Percentiles rank a stretch among this genome's conserved stretches.
phyloP scores from a whole-genome alignment of 2,888 invertebrate genomes.

The Brenthis daphne region DNA sequence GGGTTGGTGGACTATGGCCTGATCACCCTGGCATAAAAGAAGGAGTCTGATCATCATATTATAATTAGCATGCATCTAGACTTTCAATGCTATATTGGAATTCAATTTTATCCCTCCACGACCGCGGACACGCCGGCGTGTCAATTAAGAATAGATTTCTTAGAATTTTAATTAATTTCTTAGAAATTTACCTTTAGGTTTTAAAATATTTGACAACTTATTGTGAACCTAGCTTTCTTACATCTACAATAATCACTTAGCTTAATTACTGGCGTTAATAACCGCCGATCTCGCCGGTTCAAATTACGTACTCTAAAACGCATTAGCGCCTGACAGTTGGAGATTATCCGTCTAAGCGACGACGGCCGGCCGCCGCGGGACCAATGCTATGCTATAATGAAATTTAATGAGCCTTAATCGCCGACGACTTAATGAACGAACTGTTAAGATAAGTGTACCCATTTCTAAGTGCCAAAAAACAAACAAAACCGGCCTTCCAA shows the following conservation, averaged over 20 bases:
- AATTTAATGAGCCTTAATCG: slow-evolving; percentile 81
- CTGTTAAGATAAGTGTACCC: slow-evolving; percentile 71
- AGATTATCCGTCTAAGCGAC: slow-evolving; percentile 81
- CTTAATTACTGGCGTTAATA: slow-evolving; percentile 81
- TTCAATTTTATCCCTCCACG: neutral
- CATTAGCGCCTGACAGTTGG: slow-evolving; percentile 81
- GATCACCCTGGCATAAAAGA: too few relatives aligned
- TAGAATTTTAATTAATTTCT: too few relatives aligned
- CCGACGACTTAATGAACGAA: slow-evolving; percentile 79
- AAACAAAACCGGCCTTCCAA: slow-evolving; percentile 10
- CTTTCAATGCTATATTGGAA: slow-evolving; percentile 21
- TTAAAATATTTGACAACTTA: slow-evolving; percentile 20
- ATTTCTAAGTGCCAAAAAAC: slow-evolving; percentile 47
- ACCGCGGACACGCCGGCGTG: too few relatives aligned
- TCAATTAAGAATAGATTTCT: too few relatives aligned
- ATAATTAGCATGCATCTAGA: slow-evolving; percentile 19
- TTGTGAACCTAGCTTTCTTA: slow-evolving; percentile 47
- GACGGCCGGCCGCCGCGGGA: slow-evolving; percentile 65
- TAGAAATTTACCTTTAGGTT: too few relatives aligned
- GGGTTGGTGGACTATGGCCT: too few relatives aligned
- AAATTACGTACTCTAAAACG: slow-evolving; percentile 83
- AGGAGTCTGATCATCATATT: neutral
- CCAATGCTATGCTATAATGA: slow-evolving; percentile 73
- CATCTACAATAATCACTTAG: slow-evolving; percentile 79
- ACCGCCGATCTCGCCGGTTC: slow-evolving; percentile 80